phyloP scores from a whole-genome alignment of 2,888 invertebrate species.

The Dryomyza anilis region DNA sequence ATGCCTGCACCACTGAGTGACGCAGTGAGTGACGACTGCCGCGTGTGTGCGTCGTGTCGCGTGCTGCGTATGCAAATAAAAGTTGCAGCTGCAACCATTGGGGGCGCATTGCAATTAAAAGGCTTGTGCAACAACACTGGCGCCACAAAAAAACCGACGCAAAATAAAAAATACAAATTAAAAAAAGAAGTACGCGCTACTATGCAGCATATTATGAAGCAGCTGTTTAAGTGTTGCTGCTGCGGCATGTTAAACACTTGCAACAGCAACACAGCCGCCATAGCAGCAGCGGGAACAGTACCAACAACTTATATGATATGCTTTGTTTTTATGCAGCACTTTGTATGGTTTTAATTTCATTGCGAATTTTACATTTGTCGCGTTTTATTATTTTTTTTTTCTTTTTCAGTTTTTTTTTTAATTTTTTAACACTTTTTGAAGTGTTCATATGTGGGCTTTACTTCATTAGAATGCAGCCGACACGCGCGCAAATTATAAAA shows the following conservation, averaged over 20 bases:
- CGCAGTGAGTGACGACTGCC: too few relatives aligned
- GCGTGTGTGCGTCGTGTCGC: too few relatives aligned
- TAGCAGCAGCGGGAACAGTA: too few relatives aligned
- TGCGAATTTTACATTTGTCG: background rate
- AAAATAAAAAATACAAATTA: too few relatives aligned
- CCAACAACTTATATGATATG: too few relatives aligned
- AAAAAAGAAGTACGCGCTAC: background rate
- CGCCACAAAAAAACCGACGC: too few relatives aligned
- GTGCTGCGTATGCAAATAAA: background rate
- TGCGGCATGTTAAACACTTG: conserved; percentile 13
- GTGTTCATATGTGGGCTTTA: background rate
- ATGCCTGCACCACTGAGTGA: too few relatives aligned
- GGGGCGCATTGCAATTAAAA: background rate
- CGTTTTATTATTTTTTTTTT: background rate
- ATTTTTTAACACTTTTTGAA: background rate
- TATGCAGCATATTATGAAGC: conserved; percentile 9
- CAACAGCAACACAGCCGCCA: too few relatives aligned
- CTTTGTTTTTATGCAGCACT: background rate
- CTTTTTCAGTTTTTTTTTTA: background rate
- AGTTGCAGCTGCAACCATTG: background rate
- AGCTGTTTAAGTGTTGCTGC: conserved; percentile 10
- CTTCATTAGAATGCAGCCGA: conserved; percentile 18
- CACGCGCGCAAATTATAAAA: background rate
- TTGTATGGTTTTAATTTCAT: background rate
- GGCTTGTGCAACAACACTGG: too few relatives aligned